Conservation (phyloP, 2,888 invertebrate species). For the Eremobia ochroleuca region DNA sequence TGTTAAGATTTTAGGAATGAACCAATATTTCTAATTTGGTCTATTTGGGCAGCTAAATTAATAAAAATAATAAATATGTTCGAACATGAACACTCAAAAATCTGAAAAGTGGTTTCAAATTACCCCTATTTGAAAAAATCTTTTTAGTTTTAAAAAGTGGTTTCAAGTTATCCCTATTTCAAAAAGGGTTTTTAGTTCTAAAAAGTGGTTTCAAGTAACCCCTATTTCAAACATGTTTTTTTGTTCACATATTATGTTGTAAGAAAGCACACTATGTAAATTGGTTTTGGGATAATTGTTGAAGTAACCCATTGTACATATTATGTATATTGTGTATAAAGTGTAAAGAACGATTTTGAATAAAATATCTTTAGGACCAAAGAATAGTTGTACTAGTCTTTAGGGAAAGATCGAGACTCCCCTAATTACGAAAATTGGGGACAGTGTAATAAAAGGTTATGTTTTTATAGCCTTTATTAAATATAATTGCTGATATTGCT, state of each 20-base stretch:
- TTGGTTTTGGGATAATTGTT: constrained; percentile 54
- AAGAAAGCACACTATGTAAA: constrained; percentile 30
- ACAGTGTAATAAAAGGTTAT: constrained; percentile 46
- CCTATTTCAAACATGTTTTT: constrained; percentile 10
- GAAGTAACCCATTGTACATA: constrained; percentile 53
- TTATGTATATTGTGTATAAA: constrained; percentile 55
- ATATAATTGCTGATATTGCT: constrained; percentile 45
- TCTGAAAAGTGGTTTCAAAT: neutral
- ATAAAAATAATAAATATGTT: neutral
- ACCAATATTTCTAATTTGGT: constrained; percentile 3
- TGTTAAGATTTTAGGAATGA: constrained; percentile 9
- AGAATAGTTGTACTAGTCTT: constrained; percentile 48
- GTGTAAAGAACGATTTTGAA: constrained; percentile 45
- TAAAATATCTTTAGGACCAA: constrained; percentile 54
- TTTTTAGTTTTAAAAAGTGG: neutral
- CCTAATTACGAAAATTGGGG: constrained; percentile 34
- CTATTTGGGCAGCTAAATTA: constrained; percentile 2
- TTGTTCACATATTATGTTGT: constrained; percentile 31
- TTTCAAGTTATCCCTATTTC: neutral
- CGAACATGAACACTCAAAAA: neutral
- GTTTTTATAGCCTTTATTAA: constrained; percentile 54
- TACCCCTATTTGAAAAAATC: neutral
- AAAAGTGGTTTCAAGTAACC: neutral
- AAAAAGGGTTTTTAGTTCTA: neutral
- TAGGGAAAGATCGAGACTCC: constrained; percentile 19